Base-by-base conservation (phyloP, 2,113 vertebrate genomes). In the Muntiacus reevesi region DNA sequence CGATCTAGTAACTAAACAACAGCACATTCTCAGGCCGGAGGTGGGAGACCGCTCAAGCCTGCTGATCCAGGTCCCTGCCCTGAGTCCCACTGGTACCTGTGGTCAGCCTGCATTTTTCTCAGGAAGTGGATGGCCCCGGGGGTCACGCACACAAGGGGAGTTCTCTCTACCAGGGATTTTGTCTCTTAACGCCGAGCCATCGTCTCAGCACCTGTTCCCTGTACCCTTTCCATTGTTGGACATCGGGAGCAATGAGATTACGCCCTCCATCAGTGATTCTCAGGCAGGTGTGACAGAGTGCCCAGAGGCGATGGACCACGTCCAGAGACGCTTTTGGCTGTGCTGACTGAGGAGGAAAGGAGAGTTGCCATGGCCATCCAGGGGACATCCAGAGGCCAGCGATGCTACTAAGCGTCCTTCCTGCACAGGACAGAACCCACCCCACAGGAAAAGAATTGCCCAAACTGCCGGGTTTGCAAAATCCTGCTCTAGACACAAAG, bases 11-110 rank as follows among this genome's bases (percentile, higher is more conserved):
- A 76, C 40, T 76, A 43, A 27, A 43, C 6, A 76, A 43, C 64
- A 43, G 23, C 45, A 15, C 8, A 1, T 59, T 27, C 57, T 47
- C 30, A 6, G 16, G 0, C 27, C 1, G 21, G n/a, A 43, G 33
- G 62, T 33, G 36, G 62, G 74, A 84, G 62, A 57, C 28, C 54
- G 3, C 2, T 50, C 25, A 33, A 14, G 57, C 7, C 54, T 47
- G 45, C 7, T 4, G 28, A 30, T 67, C 25, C 19, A 14, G 55
- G 86, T 82, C n/a, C 91, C 64, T 10, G 21, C 1, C 36, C 36
- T 15, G 3, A 25, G 78, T 21, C 30, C 55, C 27, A 27, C 62
- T 2, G 52, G 36, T 45, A 28, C 87, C 52, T 85, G 64, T 1
- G 9, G 3, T 27, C 57, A 55, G 62, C n/a, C n/a, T 92, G 85